Evolutionary conservation across 2,888 invertebrate genomes (phyloP), one percentile per base, ranked within the genome.

Genomic region (Tholera decimalis): DNA sequence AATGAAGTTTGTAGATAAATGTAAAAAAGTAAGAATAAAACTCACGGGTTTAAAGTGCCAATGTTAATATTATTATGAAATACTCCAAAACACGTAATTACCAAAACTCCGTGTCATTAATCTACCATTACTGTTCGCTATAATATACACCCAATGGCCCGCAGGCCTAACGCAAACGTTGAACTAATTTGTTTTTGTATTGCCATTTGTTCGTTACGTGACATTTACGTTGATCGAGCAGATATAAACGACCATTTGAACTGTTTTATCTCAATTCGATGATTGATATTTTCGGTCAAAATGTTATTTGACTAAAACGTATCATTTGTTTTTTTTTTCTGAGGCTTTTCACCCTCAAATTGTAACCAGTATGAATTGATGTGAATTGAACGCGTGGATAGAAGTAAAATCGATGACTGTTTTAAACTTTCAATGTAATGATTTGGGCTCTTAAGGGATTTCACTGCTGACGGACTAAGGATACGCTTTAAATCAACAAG

Each of bases 111-210:
- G 15, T 22, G 4, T 35, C 5, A 28, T 43, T 8, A 24, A 69
- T 43, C 1, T 18, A 2, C 15, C 22, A 3, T 22, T 13, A 15
- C 15, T 18, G 43, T 15, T 37, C 3, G 22, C 58, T 9, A n/a
- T n/a, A 70, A 44, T 58, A 6, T 70, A 59, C 3, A 5, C 24
- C 6, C 7, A 44, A 44, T 15, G 15, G 26, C 59, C 59, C 4
- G 28, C n/a, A 44, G 22, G 24, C 7, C 11, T 15, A 30, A 20
- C 13, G 9, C 13, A 13, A 60, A 46, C 1, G 24, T n/a, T 24
- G 15, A 44, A 24, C 24, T 59, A 70, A 64, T 71, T 61, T 30
- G 44, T 37, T 71, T 26, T 71, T 30, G 20, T 35, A n/a, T 13
- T 2, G 22, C 61, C 20, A 20, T 64, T 71, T 64, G 41, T 71